Evolutionary conservation across 2,797 vertebrate genomes (phyloP), one percentile per base, ranked within the genome.

Genomic region (Lophotriccus pileatus): DNA sequence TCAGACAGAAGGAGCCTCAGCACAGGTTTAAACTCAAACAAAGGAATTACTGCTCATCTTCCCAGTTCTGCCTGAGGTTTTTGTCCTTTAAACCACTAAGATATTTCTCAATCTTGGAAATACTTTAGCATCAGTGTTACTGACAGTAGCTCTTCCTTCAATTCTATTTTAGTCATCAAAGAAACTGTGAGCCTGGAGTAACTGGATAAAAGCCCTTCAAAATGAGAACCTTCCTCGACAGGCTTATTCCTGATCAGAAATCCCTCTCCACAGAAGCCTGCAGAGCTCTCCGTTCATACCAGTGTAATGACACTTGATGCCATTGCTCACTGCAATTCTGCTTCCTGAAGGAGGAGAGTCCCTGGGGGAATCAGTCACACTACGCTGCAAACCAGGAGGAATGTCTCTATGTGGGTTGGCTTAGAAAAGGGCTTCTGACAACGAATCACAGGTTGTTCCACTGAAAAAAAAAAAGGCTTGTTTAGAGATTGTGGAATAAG

Each of bases 361-460:
- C 6, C 32, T 4, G 3, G 34, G 18, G 37, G 13, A 2, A 7
- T 34, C 32, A 5, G 49, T 15, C 19, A 25, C 41, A 19, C 46
- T 34, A 1, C 4, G 0, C 1, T 12, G 39, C 25, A 10, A 16
- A 8, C 14, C 4, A 47, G 58, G 18, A 39, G 64, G 37, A 47
- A 15, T 4, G 16, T 11, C 21, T 53, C 16, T 0, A 22, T 4
- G 0, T 3, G 20, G 24, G 3, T 12, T 34, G 46, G 53, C 63
- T 24, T 6, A 8, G 60, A 9, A 55, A 55, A 80, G 66, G 19
- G 60, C 22, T 80, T 20, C 76, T 77, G 78, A 7, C 37, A 64
- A 9, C 0, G 0, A 39, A 9, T 3, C 1, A 0, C 72, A 41
- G 79, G 8, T 46, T 47, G 36, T 37, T 43, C 12, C 47, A 12